phyloP scores from a whole-genome alignment of 2,797 vertebrate species.

The Alca torda region DNA sequence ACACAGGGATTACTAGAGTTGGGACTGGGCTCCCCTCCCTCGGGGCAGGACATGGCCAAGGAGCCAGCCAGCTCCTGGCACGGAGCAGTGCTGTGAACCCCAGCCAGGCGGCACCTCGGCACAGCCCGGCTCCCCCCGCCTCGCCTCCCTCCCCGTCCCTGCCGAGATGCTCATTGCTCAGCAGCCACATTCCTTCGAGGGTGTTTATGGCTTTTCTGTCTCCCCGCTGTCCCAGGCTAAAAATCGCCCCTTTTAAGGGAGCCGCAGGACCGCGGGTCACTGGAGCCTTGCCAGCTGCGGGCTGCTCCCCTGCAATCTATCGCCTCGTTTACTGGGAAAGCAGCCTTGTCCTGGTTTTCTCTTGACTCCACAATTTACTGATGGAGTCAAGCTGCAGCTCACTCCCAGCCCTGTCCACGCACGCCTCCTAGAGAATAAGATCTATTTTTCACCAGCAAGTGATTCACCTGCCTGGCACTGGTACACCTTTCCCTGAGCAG shows the following conservation, averaged over 20 bases:
- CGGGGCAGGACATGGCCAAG: background rate
- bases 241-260: slow-evolving; percentile 56
- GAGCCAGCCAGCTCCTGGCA: background rate
- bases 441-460: slow-evolving; percentile 10
- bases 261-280: background rate
- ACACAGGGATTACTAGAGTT: accelerated
- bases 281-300: background rate
- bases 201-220: slow-evolving; percentile 33
- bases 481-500: slow-evolving; percentile 4
- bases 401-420: background rate
- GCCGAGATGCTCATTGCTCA: background rate
- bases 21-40: background rate
- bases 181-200: background rate
- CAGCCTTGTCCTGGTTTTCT: background rate
- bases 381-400: background rate
- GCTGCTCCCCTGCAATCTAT: background rate
- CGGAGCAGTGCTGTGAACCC: background rate
- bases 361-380: background rate
- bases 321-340: background rate
- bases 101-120: background rate
- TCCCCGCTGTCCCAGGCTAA: background rate
- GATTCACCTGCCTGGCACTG: slow-evolving; percentile 37
- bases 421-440: background rate
- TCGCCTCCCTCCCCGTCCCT: background rate
- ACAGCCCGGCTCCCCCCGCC: background rate